phyloP scores from a whole-genome alignment of 2,797 vertebrate genomes.

The Chrosomus eos region DNA sequence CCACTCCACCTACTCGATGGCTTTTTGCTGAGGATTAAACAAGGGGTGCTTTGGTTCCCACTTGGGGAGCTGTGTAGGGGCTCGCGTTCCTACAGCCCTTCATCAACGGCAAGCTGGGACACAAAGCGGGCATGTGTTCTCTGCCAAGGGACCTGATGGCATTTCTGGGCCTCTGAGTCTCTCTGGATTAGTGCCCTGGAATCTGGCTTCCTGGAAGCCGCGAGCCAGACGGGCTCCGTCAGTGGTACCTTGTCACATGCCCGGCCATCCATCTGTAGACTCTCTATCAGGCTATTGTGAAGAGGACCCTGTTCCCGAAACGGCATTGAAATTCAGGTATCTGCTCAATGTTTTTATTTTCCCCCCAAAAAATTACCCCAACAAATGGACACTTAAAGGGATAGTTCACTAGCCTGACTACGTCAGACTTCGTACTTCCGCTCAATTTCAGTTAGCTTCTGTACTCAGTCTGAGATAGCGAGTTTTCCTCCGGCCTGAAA shows the following conservation, averaged over 20 bases:
- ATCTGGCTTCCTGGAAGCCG: slow-evolving; percentile 59
- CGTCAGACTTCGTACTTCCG: too few species aligned
- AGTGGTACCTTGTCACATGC: slow-evolving; percentile 50
- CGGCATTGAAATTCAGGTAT: slow-evolving; percentile 7
- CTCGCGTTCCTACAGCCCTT: slow-evolving; percentile 41
- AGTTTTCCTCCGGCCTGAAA: too few species aligned
- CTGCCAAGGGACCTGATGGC: slow-evolving; percentile 52
- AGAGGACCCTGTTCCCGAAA: slow-evolving; percentile 33
- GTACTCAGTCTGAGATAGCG: too few species aligned
- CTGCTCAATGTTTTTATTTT: not conserved
- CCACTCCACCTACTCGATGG: slow-evolving; percentile 26
- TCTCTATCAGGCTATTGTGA: slow-evolving; percentile 53
- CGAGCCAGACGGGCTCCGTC: slow-evolving; percentile 30
- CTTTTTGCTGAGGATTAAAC: slow-evolving; percentile 49
- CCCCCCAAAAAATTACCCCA: not conserved
- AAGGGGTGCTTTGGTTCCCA: slow-evolving; percentile 36
- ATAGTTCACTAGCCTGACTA: too few species aligned
- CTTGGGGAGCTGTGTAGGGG: slow-evolving; percentile 20
- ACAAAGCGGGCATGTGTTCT: slow-evolving; percentile 56
- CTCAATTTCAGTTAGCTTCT: too few species aligned
- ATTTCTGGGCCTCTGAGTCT: slow-evolving; percentile 52
- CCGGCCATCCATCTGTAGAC: slow-evolving; percentile 43
- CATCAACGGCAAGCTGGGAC: slow-evolving; percentile 40
- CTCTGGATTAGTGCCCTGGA: slow-evolving; percentile 52
- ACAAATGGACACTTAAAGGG: not conserved